Evolutionary conservation across 2,113 vertebrate species (phyloP), one percentile per base, ranked within the genome.

Genomic region (Meriones unguiculatus): DNA sequence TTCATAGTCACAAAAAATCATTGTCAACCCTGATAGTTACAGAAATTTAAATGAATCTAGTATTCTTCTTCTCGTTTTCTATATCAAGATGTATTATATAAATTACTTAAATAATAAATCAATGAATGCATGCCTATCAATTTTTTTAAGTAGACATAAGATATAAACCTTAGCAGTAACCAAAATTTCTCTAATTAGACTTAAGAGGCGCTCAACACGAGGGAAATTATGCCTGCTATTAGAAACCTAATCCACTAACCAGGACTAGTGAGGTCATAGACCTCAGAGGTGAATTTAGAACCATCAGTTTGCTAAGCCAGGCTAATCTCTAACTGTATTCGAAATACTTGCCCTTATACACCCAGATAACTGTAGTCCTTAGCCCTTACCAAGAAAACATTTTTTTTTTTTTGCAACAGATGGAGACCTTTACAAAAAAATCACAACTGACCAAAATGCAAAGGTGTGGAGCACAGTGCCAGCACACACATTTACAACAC

Each of bases 101-200:
- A 82, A 7, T 69, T 57, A 64, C 4, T 5, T 13, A 24, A n/a
- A 35, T n/a, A 62, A n/a, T 87, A 5, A 54, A n/a, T 87, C 5
- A 95, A 67, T 89, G 70, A 81, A 59, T 95, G 2, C 90, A 41
- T 92, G 67, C 5, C 38, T 70, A n/a, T 57, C 46, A 78, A 82
- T 41, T 62, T 41, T 87, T 57, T 11, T 85, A 38, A 84, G 20
- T 87, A 46, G 54, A 9, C 25, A 62, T 38, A 13, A 25, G 2
- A 92, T 82, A 81, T 57, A 4, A 81, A 57, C 9, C 18, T 57
- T 81, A 80, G 9, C 30, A 80, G 30, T 80, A 78, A 52, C 76
- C 52, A 15, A 52, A 52, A 18, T 78, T 8, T 78, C 46, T 78
- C 50, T 52, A 78, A 78, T 30, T 52, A 2, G 8, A 54, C 15